Percentiles rank a stretch among this genome's conserved stretches.
Conservation (phyloP, 2,888 invertebrate genomes). For the Ariolimax columbianus region DNA sequence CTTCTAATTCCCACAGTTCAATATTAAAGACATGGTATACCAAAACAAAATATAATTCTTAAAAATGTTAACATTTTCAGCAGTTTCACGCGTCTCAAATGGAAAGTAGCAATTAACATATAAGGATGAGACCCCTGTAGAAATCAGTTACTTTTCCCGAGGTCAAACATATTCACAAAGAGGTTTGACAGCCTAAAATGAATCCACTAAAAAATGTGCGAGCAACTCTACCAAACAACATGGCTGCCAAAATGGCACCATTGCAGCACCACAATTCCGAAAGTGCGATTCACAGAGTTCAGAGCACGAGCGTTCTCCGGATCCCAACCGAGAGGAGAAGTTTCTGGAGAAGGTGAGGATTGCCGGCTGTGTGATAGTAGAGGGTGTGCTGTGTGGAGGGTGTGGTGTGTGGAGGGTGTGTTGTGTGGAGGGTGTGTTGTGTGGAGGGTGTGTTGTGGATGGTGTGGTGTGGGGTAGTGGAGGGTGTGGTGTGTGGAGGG, state of each 20-base stretch:
- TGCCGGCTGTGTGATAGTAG: no score
- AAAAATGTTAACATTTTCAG: no score
- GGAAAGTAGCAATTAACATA: no score
- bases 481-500: no score
- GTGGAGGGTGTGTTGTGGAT: no score
- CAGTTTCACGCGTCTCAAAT: no score
- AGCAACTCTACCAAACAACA: not conserved
- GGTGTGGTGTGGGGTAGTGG: no score
- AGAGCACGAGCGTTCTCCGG: constrained; percentile 88
- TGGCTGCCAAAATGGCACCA: constrained; percentile 28
- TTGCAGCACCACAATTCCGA: constrained; percentile 37
- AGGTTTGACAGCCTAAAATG: not conserved
- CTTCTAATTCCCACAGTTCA: not conserved
- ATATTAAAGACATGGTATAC: not conserved
- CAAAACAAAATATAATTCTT: no score
- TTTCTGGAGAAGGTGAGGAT: constrained; percentile 89
- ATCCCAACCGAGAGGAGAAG: constrained; percentile 84
- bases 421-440: no score
- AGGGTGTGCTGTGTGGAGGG: no score
- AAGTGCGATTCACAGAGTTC: constrained; percentile 81
- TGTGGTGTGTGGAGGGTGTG: not conserved
- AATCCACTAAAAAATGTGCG: constrained; percentile 7
- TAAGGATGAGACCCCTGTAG: not conserved
- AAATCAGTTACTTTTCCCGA: not conserved
- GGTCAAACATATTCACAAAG: no score